phyloP scores from a whole-genome alignment of 2,888 invertebrate species.

The Lacanobia wlatinum region DNA sequence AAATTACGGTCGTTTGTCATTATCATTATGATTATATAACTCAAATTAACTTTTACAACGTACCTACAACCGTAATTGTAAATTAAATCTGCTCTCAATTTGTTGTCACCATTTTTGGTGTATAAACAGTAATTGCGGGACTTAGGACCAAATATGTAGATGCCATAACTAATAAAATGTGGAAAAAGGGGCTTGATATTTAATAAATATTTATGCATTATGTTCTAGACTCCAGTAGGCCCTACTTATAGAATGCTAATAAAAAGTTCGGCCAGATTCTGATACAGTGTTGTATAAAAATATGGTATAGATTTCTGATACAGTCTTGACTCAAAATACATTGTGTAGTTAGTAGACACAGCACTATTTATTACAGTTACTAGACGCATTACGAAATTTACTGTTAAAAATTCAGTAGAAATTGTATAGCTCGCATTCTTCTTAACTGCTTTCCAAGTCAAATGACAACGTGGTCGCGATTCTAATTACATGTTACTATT shows the following conservation, averaged over 20 bases:
- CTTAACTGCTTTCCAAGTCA: constrained; percentile 84
- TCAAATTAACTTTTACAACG: constrained; percentile 25
- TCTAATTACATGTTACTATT: constrained; percentile 80
- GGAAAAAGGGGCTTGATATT: constrained; percentile 15
- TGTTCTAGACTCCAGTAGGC: neutral
- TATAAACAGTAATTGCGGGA: constrained; percentile 19
- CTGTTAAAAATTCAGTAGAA: constrained; percentile 77
- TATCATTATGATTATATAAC: constrained; percentile 40
- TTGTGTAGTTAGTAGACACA: neutral
- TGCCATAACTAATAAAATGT: constrained; percentile 21
- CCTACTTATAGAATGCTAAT: neutral
- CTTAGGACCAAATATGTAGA: constrained; percentile 41
- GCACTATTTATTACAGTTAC: constrained; percentile 60
- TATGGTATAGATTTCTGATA: neutral
- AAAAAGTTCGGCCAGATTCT: constrained; percentile 9
- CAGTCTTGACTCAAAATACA: neutral
- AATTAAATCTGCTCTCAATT: constrained; percentile 43
- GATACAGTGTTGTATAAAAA: neutral
- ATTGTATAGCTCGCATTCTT: constrained; percentile 77
- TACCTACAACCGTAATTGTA: constrained; percentile 14
- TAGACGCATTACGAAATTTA: constrained; percentile 71
- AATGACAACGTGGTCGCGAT: constrained; percentile 81
- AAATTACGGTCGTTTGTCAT: constrained; percentile 35
- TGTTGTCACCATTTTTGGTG: constrained; percentile 32
- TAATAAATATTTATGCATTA: constrained; percentile 26